Conservation (phyloP, 1,140 invertebrate species). For the Onthophagus taurus region DNA sequence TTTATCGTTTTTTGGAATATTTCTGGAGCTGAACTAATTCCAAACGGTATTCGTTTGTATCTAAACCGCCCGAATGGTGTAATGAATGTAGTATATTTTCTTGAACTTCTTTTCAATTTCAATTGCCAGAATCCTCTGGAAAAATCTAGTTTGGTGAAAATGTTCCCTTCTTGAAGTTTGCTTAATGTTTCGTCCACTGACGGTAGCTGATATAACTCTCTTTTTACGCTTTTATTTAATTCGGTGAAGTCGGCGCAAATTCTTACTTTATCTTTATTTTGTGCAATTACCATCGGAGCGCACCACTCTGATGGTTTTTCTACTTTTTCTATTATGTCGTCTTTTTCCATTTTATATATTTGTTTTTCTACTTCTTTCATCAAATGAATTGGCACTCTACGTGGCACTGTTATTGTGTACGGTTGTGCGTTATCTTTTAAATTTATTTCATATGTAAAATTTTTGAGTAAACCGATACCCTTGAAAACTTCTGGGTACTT, state of each 20-base stretch:
- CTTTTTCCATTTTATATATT: no score
- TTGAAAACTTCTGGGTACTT: no score
- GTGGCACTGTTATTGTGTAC: no score
- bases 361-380: no score
- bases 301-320: constrained; percentile 16
- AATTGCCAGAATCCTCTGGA: constrained; percentile 35
- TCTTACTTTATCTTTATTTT: neutral
- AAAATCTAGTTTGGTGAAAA: constrained; percentile 31
- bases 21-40: constrained; percentile 27
- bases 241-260: constrained; percentile 15
- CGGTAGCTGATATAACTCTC: neutral
- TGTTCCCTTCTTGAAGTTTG: constrained; percentile 20
- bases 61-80: constrained; percentile 32
- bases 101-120: constrained; percentile 26
- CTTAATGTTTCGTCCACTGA: constrained; percentile 12
- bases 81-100: constrained; percentile 34
- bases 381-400: no score
- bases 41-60: constrained; percentile 34
- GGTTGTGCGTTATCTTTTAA: no score
- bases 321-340: no score
- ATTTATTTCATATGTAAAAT: no score
- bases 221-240: no score
- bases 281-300: neutral
- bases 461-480: no score
- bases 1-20: constrained; percentile 15